These are phyloP conservation scores for Rhineura floridana DNA, from an alignment of 2,113 vertebrate species.

Conservation along the genomic window DNA sequence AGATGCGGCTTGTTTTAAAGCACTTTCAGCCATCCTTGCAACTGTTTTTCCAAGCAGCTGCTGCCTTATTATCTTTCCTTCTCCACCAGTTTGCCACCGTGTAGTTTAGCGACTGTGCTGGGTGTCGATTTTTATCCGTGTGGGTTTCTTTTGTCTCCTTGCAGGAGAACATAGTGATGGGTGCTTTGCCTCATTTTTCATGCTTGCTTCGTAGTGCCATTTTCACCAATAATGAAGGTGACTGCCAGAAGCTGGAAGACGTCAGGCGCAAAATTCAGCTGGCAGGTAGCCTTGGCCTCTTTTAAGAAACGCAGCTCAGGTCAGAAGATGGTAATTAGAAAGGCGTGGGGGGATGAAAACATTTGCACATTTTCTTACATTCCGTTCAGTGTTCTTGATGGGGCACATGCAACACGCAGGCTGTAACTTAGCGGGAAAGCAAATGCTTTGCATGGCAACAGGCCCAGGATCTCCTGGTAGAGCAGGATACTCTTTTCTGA, in stretches of 20 bases:
- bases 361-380: conserved; percentile 70
- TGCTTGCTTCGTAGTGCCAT: conserved; percentile 67
- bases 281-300: conserved; percentile 69
- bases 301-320: conserved; percentile 72
- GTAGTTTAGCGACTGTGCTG: conserved; percentile 37
- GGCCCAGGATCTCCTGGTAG: too few species aligned
- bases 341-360: conserved; percentile 73
- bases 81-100: conserved; percentile 49
- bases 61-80: conserved; percentile 39
- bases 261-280: conserved; percentile 72
- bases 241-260: conserved; percentile 69
- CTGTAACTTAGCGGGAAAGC: too few species aligned
- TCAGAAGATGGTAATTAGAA: conserved; percentile 77
- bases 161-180: conserved; percentile 69
- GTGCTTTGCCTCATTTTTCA: conserved; percentile 73
- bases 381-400: conserved; percentile 69
- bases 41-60: conserved; percentile 28
- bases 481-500: too few species aligned
- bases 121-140: conserved; percentile 50
- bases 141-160: conserved; percentile 59
- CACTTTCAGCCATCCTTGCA: conserved; percentile 44
- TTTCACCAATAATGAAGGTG: conserved; percentile 71
- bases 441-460: too few species aligned
- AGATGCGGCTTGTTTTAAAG: conserved; percentile 38
- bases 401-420: conserved; percentile 34